Evolutionary conservation across 23 tunicate genomes (phyloP), one percentile per base, ranked within the genome.

Genomic region (Styela plicata): DNA sequence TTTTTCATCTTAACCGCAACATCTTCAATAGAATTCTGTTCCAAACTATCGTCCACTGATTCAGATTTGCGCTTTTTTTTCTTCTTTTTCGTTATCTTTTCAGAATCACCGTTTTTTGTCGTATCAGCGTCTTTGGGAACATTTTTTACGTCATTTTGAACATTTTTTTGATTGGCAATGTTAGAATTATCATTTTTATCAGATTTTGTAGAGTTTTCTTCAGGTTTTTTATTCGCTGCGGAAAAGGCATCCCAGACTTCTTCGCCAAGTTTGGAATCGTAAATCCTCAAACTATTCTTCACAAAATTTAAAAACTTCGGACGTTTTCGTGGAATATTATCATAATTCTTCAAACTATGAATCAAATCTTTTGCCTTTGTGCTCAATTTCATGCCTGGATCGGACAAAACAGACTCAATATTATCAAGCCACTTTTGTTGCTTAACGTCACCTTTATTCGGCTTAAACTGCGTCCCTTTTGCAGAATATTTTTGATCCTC

Each of bases 401-500:
- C 30, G 28, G 88, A 75, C 64, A 76, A 21, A 63, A 53, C 77
- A 35, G 37, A 64, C 77, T 85, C 69, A 10, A 82, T 52, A 24
- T 83, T 83, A 70, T 91, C 71, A 19, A 80, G 34, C 97, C 91
- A 86, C 31, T 91, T 83, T 65, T 86, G 87, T 73, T 91, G 97
- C 79, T 86, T 91, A 31, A 82, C 82, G 24, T 83, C 85, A 62
- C 97, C 97, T 86, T 91, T 91, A 33, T 79, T 85, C 21, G 80
- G 73, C 63, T 86, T 84, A 30, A 78, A 33, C 64, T 83, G 66
- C 25, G 75, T 74, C 28, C 97, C 97, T 74, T 76, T 29, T 0
- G 84, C 84, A 2, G 86, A 82, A 86, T 91, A 91, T 86, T 91
- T 91, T 75, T 91, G 88, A 37, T 69, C 87, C 71, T 91, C 97